phyloP scores from a whole-genome alignment of 1,140 invertebrate genomes.

The Zaprionus ghesquierei region DNA sequence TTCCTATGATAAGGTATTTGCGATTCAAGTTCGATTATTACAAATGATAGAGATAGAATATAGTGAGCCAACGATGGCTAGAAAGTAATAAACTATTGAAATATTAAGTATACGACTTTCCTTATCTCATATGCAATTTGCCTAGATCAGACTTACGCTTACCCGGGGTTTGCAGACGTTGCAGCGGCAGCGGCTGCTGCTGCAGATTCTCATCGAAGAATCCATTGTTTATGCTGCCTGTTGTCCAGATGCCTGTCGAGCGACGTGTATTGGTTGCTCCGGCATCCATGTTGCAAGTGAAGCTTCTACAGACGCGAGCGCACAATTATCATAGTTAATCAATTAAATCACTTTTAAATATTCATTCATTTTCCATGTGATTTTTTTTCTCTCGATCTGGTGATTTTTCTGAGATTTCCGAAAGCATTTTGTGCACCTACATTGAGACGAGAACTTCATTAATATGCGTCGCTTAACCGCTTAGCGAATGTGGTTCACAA shows the following conservation, averaged over 20 bases:
- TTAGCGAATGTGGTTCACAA: constrained; percentile 49
- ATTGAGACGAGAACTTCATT: constrained; percentile 11
- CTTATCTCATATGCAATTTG: too few species aligned
- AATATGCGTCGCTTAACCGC: constrained; percentile 14
- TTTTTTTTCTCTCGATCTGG: constrained; percentile 43
- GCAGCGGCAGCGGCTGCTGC: constrained; percentile 55
- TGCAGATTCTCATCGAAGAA: constrained; percentile 63
- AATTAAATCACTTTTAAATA: constrained; percentile 20
- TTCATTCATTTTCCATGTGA: constrained; percentile 47
- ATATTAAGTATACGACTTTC: too few species aligned
- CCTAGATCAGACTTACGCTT: background rate
- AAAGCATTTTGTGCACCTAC: constrained; percentile 43
- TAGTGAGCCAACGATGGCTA: too few species aligned
- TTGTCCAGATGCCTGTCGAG: constrained; percentile 69
- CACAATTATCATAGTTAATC: background rate
- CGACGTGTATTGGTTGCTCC: constrained; percentile 23
- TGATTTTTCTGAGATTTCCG: constrained; percentile 45
- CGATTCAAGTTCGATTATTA: background rate
- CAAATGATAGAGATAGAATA: background rate
- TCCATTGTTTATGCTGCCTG: constrained; percentile 57
- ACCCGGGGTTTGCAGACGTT: constrained; percentile 69
- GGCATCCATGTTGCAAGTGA: constrained; percentile 36
- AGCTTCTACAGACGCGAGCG: background rate
- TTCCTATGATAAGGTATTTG: background rate
- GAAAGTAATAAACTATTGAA: too few species aligned